Conservation (phyloP, 2,113 vertebrate species). For the Chinchilla lanigera region DNA sequence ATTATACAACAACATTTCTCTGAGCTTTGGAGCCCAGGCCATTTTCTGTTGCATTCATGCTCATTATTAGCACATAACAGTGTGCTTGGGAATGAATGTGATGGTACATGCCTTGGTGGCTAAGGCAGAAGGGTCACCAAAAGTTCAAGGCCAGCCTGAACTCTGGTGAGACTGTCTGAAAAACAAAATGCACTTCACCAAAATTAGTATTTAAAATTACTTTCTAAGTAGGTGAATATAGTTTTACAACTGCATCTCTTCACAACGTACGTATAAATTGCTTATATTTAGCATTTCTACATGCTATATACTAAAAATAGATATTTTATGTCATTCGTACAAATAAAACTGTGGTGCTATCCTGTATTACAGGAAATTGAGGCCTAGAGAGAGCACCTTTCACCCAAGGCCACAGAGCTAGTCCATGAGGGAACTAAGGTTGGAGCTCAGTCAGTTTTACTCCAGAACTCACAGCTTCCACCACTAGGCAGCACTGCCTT, state of each 20-base stretch:
- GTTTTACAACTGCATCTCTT: neutral
- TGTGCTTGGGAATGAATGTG: neutral
- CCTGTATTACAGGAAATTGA: neutral
- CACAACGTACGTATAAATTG: neutral
- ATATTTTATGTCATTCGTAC: neutral
- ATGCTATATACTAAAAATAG: neutral
- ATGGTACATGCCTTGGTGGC: neutral
- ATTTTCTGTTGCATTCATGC: constrained; percentile 2
- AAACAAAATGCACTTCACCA: neutral
- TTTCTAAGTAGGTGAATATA: neutral
- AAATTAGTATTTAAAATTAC: neutral
- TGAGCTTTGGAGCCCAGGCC: neutral
- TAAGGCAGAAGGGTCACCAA: neutral
- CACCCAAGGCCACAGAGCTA: neutral
- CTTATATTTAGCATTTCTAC: neutral
- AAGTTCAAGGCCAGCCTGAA: neutral
- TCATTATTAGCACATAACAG: neutral
- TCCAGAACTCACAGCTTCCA: neutral
- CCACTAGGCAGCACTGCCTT: neutral
- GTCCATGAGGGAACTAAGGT: neutral
- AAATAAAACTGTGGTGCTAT: neutral
- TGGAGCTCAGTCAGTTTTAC: neutral
- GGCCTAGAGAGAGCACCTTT: neutral
- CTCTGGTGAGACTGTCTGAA: neutral
- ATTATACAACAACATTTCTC: neutral